Evolutionary conservation across 2,113 vertebrate genomes (phyloP), one percentile per base, ranked within the genome.

Genomic region (Ancistrus triradiatus): DNA sequence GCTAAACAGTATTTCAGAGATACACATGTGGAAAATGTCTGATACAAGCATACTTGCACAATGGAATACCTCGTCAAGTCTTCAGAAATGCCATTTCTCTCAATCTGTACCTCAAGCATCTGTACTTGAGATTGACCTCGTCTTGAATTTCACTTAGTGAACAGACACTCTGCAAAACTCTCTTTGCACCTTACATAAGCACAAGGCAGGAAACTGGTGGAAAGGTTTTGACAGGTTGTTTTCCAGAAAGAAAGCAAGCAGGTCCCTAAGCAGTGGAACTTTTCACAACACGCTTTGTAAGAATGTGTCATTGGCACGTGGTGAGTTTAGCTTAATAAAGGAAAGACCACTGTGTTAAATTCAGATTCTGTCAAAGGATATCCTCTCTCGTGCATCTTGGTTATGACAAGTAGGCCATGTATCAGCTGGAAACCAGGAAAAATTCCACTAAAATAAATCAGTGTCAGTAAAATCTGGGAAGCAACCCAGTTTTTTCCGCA

Each of bases 151-250:
- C 47, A 62, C 71, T 66, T 72, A 68, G 63, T 48, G 71, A 52
- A 8, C 74, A 76, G 55, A 57, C 63, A 74, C 74, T 70, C 64
- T 53, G 53, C 59, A 63, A 51, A 68, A 31, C 49, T 73, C 72
- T 58, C 72, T 69, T 66, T 72, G 10, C 65, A 66, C 43, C 70
- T 81, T 80, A 76, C 75, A 69, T 74, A 78, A 80, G 72, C 74
- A 75, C 2, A 56, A 69, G 63, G 68, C 74, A 79, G 80, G 80
- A 81, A 82, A 69, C 75, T 55, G 72, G 40, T 72, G 64, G 62
- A 42, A 77, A 69, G 66, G 71, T 81, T 78, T 76, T 67, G 57
- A 40, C 72, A 77, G 68, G 58, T 74, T 71, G 59, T 78, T 85
- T 78, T 77, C 69, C 55, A 49, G 43, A 43, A 72, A 66, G 33